These are phyloP conservation scores for Sebastiscus albofasciatus DNA, from an alignment of 2,797 vertebrate genomes.

Conservation along the genomic window DNA sequence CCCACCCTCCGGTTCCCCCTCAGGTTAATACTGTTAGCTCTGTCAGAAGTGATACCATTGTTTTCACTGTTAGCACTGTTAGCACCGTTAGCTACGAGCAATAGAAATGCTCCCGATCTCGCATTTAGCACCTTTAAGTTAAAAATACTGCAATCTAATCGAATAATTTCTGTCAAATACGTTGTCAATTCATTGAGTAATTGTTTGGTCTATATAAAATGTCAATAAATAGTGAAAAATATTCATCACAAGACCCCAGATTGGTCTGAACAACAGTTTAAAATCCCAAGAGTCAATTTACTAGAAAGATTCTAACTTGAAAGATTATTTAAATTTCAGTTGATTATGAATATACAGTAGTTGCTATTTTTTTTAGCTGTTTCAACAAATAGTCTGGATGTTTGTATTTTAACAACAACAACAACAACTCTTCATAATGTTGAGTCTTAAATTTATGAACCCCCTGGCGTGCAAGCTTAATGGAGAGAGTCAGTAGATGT, in stretches of 20 bases:
- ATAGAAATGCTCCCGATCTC: too few relatives aligned
- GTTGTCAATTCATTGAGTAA: not conserved
- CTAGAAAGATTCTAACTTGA: not conserved
- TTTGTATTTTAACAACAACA: not conserved
- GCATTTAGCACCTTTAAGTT: not conserved
- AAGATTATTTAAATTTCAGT: not conserved
- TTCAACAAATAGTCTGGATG: not conserved
- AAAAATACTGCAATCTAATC: not conserved
- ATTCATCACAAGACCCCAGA: too few relatives aligned
- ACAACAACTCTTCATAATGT: not conserved
- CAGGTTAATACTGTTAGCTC: fast-evolving
- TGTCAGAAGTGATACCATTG: too few relatives aligned
- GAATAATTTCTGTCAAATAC: not conserved
- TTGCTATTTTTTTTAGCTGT: not conserved
- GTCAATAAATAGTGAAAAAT: not conserved
- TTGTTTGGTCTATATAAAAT: not conserved
- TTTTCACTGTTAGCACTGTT: too few relatives aligned
- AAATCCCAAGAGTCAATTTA: not conserved
- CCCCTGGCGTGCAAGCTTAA: not conserved
- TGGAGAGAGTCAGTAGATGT: not conserved
- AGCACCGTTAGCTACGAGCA: too few relatives aligned
- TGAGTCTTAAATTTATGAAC: not conserved
- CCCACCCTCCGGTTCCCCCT: too few relatives aligned
- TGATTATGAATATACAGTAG: not conserved
- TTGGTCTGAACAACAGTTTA: not conserved